Evolutionary conservation across 2,888 invertebrate genomes (phyloP), one percentile per base, ranked within the genome.

Genomic region (Clivina fossor): DNA sequence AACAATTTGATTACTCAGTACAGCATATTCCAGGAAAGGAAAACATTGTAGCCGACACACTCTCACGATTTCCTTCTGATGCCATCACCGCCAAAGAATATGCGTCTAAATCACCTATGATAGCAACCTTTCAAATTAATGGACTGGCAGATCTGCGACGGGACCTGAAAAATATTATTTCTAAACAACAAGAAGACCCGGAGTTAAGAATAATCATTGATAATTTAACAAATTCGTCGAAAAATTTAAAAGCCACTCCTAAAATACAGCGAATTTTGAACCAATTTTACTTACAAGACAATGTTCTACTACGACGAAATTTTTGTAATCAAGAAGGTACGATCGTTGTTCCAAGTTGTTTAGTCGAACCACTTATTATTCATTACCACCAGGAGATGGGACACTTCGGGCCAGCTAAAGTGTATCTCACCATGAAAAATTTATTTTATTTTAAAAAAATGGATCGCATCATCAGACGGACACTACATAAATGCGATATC

Each of bases 331-430:
- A n/a, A n/a, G n/a, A n/a, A n/a, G n/a, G n/a, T n/a, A n/a, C n/a
- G n/a, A n/a, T n/a, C n/a, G n/a, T n/a, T 2, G n/a, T 18, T 3
- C 28, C 16, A 1, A 11, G 16, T n/a, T 16, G 28, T 15, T 7
- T 5, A n/a, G 18, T 16, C 4, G 1, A 4, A 2, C 28, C 16
- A 16, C 7, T 28, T 16, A 30, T 26, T 28, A 2, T n/a, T 2
- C 28, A 26, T 18, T 55, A 46, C 15, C 56, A 60, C 35, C 32
- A 32, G 3, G 28, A 22, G 2, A 16, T 48, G 9, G 57, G 49
- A 1, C 58, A 60, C 38, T 60, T 54, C 22, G 58, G 58, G 1
- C 30, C 30, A 3, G 16, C 30, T 8, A 60, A 60, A 32, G 38
- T 46, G 3, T 60, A 20, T 32, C 26, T 8, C 11, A 7, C 26